phyloP scores from a whole-genome alignment of 23 tunicate species.

The Diplosoma virens region DNA sequence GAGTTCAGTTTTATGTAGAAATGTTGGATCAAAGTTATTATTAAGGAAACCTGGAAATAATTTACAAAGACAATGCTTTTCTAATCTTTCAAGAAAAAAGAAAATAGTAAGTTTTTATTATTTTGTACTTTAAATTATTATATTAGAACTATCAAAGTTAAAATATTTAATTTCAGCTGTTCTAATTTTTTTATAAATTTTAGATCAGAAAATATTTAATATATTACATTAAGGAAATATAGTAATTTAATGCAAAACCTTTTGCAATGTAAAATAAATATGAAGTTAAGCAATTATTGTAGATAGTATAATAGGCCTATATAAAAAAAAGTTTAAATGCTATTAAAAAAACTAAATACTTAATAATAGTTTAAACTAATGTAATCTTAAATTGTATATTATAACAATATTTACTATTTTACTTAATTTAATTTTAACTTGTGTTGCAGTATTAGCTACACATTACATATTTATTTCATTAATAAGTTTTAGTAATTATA shows the following conservation, averaged over 20 bases:
- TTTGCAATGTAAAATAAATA: not conserved
- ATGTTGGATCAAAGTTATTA: conserved; percentile 14
- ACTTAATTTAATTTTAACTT: too few relatives aligned
- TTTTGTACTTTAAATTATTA: not conserved
- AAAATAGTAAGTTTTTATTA: conserved; percentile 19
- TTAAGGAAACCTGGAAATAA: not conserved
- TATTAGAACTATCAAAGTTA: not conserved
- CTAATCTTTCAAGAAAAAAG: conserved; percentile 15
- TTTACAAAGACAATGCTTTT: not conserved
- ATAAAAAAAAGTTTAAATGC: too few relatives aligned
- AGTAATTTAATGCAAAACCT: not conserved
- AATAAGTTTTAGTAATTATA: too few relatives aligned
- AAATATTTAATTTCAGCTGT: not conserved
- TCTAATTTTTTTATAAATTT: not conserved
- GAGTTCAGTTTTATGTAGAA: conserved; percentile 23
- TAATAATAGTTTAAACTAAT: too few relatives aligned
- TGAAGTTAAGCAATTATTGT: not conserved
- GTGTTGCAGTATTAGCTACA: too few relatives aligned
- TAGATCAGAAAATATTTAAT: not conserved
- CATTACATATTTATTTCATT: too few relatives aligned
- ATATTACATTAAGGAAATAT: not conserved
- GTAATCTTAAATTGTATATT: too few relatives aligned
- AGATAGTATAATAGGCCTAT: too few relatives aligned
- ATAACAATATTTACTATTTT: too few relatives aligned
- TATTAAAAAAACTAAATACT: too few relatives aligned